Base-by-base conservation (phyloP, 1,140 invertebrate genomes). In the Pissodes strobi region DNA sequence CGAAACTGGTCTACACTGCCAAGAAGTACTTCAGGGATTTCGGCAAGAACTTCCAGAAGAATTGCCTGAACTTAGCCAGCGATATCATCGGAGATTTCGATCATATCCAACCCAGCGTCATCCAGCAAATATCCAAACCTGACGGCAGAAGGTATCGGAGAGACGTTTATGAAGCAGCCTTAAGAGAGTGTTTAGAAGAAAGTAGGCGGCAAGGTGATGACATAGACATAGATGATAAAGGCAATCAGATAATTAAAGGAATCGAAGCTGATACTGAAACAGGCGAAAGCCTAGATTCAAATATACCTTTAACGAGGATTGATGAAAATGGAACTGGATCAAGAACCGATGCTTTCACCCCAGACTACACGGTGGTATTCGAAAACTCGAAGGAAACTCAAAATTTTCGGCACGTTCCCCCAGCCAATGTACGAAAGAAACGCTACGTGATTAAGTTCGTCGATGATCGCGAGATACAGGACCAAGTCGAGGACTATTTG, bases 401-500 rank as follows among this genome's bases (percentile, higher is more conserved):
- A 53, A 66, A 66, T 63, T 61, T 65, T 66, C 68, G 18, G 4
- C 17, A 65, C 5, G 46, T 19, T 18, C 23, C 37, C 3, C 30
- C 38, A 6, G 34, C 53, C 4, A 52, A 60, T 21, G 37, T 56
- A 22, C 46, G 70, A 38, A 64, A 70, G 19, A 72, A 72, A 57
- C 49, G 70, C 6, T 72, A 70, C 43, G 61, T 72, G 1, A 6
- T 72, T n/a, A 68, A 70, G 19, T 52, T 68, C 25, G 70, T 72
- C 4, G 58, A 72, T 53, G 70, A 72, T 10, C 57, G 69, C 12
- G 66, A 72, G 12, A 34, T 59, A 1, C 53, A 65, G 19, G 30
- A 30, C 8, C 51, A 65, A 51, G 52, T 72, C 9, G 51, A 72
- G 59, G 60, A 70, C 41, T 69, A 66, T 38, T 23, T 72, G 5